Conservation (phyloP, 2,113 vertebrate genomes). For the Pitta sordida region DNA sequence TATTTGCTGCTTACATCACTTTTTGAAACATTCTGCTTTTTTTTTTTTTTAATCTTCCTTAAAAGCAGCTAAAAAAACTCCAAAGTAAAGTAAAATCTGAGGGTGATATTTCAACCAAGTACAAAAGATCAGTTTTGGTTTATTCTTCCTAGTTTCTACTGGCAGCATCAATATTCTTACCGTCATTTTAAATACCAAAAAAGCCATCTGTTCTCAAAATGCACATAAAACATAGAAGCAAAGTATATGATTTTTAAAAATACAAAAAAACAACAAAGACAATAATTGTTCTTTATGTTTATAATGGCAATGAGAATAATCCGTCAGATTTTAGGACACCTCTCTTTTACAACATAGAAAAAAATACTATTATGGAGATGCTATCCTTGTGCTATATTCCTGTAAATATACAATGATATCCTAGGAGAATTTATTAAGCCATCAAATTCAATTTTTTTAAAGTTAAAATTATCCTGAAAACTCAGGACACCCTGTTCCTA, state of each 20-base stretch:
- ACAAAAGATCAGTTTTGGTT: background rate
- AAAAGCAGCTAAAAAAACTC: background rate
- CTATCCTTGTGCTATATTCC: background rate
- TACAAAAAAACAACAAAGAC: background rate
- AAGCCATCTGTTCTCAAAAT: constrained; percentile 36
- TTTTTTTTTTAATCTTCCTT: background rate
- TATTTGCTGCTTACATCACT: background rate
- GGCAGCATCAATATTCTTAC: background rate
- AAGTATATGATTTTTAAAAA: background rate
- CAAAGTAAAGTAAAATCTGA: background rate
- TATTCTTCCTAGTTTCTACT: background rate
- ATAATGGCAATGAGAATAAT: background rate
- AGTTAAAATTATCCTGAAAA: background rate
- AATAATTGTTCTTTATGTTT: background rate
- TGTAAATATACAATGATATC: background rate
- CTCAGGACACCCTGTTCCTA: background rate
- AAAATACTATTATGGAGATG: background rate
- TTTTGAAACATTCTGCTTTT: background rate
- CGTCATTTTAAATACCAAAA: constrained; percentile 34
- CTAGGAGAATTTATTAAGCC: background rate
- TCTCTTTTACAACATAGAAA: background rate
- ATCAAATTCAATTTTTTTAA: background rate
- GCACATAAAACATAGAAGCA: background rate
- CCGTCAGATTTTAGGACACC: background rate
- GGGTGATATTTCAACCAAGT: background rate